These are phyloP conservation scores for Ceratosolen fusciceps DNA, from an alignment of 1,140 invertebrate genomes.

Conservation along the genomic window DNA sequence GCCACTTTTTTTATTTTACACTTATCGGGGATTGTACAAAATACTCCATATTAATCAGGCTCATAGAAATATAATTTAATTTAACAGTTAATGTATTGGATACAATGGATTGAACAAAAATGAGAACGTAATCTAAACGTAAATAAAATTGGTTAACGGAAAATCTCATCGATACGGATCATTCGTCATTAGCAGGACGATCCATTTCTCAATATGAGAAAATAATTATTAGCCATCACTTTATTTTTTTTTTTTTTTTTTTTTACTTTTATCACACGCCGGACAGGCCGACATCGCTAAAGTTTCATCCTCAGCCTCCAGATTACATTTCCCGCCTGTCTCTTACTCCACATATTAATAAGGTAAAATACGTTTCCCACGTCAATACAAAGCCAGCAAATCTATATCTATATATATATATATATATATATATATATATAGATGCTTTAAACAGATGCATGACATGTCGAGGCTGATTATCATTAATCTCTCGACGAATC, in stretches of 20 bases:
- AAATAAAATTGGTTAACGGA: constrained; percentile 40
- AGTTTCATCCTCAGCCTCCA: constrained; percentile 52
- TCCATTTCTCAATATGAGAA: constrained; percentile 51
- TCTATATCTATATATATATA: no score
- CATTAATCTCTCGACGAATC: neutral
- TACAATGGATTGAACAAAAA: constrained; percentile 33
- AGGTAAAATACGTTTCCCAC: no score
- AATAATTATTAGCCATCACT: constrained; percentile 49
- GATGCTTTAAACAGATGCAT: constrained; percentile 55
- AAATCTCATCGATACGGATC: constrained; percentile 39
- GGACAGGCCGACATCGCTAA: constrained; percentile 53
- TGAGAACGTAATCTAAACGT: neutral
- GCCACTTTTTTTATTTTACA: constrained; percentile 14
- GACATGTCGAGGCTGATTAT: constrained; percentile 47
- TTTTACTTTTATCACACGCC: constrained; percentile 49
- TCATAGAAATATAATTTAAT: constrained; percentile 51
- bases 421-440: constrained; percentile 52
- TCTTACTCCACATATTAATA: no score
- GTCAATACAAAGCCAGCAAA: constrained; percentile 52
- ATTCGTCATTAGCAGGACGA: no score
- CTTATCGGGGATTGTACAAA: constrained; percentile 38
- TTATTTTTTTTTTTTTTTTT: no score
- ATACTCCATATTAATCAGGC: constrained; percentile 46
- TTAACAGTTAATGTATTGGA: constrained; percentile 35
- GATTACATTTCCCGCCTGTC: no score